Evolutionary conservation across 1,140 invertebrate genomes (phyloP), one percentile per base, ranked within the genome.

Genomic region (Eufriesea mexicana): DNA sequence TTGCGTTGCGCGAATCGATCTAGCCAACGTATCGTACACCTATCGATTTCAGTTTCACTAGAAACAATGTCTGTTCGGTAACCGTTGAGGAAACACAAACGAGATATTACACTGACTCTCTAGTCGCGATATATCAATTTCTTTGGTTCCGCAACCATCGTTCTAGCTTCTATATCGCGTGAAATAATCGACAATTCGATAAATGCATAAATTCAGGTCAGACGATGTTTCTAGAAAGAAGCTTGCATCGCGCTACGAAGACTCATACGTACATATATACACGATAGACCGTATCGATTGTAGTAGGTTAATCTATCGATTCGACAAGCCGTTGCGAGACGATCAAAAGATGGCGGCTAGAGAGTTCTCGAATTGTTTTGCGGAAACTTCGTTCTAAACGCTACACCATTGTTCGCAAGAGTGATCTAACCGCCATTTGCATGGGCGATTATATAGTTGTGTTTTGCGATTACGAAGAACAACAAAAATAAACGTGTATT

Each of bases 391-490:
- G 18, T 81, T 81, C 18, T 10, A 72, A 79, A 18, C 45, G 68
- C 49, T 67, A 81, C 61, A 75, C 79, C 73, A 66, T 81, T 81
- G 71, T 74, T 75, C 59, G 51, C 51, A 55, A 67, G 45, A 81
- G 49, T 74, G 79, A 74, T 57, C 8, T 49, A 74, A 42, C 35
- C 61, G n/a, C 18, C 42, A 35, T 23, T 5, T 12, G 1, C 10
- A 14, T 25, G 35, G 18, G 49, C 62, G 57, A 42, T 16, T 42
- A 35, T 35, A 55, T 51, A 79, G 10, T 55, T 68, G 64, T 47
- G 49, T 72, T 72, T 72, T 54, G 25, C 77, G 67, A 45, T 20
- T 23, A 51, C 23, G 20, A 77, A 42, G 12, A 51, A 51, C 7
- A 49, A 51, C 14, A 62, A 18, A 62, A 16, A 67, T 28, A 47